Evolutionary conservation across 2,888 invertebrate species (phyloP).

Genomic region (Argyresthia albistria): DNA sequence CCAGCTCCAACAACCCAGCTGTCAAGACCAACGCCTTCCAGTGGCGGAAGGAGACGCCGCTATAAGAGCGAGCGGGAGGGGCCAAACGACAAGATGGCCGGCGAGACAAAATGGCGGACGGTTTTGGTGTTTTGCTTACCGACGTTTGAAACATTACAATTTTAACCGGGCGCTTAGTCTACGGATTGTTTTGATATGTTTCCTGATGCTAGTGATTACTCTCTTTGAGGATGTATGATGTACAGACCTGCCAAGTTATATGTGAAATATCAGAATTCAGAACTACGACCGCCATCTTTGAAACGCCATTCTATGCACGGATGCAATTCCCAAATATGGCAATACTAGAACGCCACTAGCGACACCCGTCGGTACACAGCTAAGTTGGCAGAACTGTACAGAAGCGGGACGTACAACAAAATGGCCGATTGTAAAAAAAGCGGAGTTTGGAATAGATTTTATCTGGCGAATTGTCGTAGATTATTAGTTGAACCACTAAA

Average conservation of each 20-base stretch:
- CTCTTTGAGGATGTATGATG: neutral
- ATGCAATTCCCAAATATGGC: too few relatives aligned
- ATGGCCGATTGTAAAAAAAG: too few relatives aligned
- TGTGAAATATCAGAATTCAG: too few relatives aligned
- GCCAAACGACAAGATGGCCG: neutral
- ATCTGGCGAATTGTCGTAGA: too few relatives aligned
- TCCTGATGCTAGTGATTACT: neutral
- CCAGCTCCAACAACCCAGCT: slow-evolving; percentile 72
- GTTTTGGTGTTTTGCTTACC: neutral
- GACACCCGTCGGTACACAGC: too few relatives aligned
- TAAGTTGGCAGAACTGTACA: too few relatives aligned
- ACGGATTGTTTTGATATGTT: neutral
- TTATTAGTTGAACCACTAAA: too few relatives aligned
- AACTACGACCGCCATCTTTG: too few relatives aligned
- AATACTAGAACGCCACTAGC: too few relatives aligned
- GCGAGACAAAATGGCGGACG: neutral
- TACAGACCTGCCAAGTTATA: neutral
- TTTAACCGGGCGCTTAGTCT: neutral
- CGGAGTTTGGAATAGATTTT: too few relatives aligned
- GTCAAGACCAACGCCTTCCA: slow-evolving; percentile 85
- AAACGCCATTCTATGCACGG: too few relatives aligned
- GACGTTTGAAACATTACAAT: neutral
- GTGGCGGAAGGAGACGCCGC: slow-evolving; percentile 89
- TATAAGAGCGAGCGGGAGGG: slow-evolving; percentile 31
- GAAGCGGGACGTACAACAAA: too few relatives aligned